Conservation (phyloP, 1,140 invertebrate genomes). For the Carcinoscorpius rotundicauda region DNA sequence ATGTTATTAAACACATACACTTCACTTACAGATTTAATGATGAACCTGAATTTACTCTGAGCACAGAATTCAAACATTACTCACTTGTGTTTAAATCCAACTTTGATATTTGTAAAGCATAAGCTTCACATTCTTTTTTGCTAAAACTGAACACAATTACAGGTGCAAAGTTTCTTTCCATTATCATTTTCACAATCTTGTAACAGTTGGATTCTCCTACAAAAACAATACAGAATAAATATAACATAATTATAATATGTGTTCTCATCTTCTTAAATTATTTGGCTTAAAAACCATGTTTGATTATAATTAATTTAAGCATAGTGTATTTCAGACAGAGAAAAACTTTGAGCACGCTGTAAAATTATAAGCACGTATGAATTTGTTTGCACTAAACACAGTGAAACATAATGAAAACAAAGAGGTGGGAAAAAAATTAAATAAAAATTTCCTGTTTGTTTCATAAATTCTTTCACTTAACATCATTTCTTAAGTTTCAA, state of each 20-base stretch:
- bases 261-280: not conserved
- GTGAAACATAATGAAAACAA: too few relatives aligned
- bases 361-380: too few relatives aligned
- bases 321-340: too few relatives aligned
- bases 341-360: too few relatives aligned
- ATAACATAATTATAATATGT: not conserved
- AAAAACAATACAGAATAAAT: not conserved
- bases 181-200: constrained; percentile 98
- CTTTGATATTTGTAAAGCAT: constrained; percentile 92
- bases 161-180: constrained; percentile 93
- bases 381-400: too few relatives aligned
- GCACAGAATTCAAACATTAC: constrained; percentile 16
- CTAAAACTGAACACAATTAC: constrained; percentile 99
- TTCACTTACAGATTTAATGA: too few relatives aligned
- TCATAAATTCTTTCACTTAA: too few relatives aligned
- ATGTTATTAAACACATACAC: too few relatives aligned
- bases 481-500: too few relatives aligned
- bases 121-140: constrained; percentile 95
- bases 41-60: too few relatives aligned
- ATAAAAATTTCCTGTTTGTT: too few relatives aligned
- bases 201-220: constrained; percentile 66
- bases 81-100: constrained; percentile 86
- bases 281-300: not conserved
- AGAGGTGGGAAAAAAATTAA: too few relatives aligned
- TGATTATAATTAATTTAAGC: not conserved